phyloP scores from a whole-genome alignment of 2,113 vertebrate genomes.

The Sterrhoptilus dennistouni region DNA sequence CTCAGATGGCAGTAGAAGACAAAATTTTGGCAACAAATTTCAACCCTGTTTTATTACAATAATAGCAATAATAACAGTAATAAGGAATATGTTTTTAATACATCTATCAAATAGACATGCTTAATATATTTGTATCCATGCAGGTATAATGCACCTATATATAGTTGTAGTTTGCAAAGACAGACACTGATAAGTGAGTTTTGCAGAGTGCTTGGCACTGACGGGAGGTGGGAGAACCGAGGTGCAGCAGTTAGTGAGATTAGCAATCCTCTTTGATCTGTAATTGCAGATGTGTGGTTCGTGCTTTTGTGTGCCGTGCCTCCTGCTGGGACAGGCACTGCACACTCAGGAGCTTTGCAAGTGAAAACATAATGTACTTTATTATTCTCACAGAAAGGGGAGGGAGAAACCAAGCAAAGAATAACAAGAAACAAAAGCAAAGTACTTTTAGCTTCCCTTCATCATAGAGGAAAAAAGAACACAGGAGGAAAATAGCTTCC shows the following conservation, averaged over 20 bases:
- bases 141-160: background rate
- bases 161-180: background rate
- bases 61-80: background rate
- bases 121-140: background rate
- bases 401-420: background rate
- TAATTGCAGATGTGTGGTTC: background rate
- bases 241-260: background rate
- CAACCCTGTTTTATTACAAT: background rate
- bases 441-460: background rate
- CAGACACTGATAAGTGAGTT: background rate
- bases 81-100: background rate
- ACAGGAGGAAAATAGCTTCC: slow-evolving; percentile 1
- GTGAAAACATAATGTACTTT: background rate
- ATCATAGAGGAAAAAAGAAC: background rate
- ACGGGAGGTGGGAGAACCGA: background rate
- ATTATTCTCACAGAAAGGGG: background rate
- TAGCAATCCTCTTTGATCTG: background rate
- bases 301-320: background rate
- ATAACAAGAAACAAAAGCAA: slow-evolving; percentile 26
- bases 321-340: background rate
- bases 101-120: rapidly evolving
- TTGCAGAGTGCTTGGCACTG: background rate
- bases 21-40: background rate
- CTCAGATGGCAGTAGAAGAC: background rate
- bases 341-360: background rate